Base-by-base conservation (phyloP, 2,888 invertebrate genomes). In the Hemistola chrysoprasaria region DNA sequence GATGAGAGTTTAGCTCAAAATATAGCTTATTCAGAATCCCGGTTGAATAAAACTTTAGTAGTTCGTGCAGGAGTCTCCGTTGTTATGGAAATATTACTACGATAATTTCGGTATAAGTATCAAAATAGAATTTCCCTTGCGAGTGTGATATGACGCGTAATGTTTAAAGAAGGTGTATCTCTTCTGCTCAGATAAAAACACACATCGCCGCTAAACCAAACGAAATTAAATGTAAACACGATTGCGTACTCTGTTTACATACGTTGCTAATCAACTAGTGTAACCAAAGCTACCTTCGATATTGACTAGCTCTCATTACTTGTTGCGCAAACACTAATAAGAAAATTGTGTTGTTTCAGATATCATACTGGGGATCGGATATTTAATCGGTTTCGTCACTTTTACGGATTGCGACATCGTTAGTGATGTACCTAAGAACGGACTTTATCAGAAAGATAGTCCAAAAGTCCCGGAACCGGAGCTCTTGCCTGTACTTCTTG, bases 401-500 rank as follows among this genome's bases (percentile, higher is more conserved):
- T 58, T 78, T 40, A 81, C 81, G 6, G 78, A 79, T 37, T 78
- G 86, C 41, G 83, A 84, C 41, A 41, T 72, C 23, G 71, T 82
- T 24, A 78, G 76, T 1, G 77, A 77, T 7, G 28, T 33, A 22
- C 57, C 66, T 8, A 54, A 54, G 11, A 48, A 40, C 21, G 58
- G 50, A 28, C 50, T 51, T 27, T 76, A 73, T 48, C 77, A 75
- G 50, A 74, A 72, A 42, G 81, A 80, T 42, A 59, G 61, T 38
- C 62, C 69, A 1, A 58, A 76, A 16, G 65, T 85, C 20, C 73
- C 80, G 6, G 84, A 84, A 46, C 83, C 87, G 8, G 83, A 85
- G 56, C 59, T 75, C 7, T 61, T 89, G 30, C 85, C 86, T 3
- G 81, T 87, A 11, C 53, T 85, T 16, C 89, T 85, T 50, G 83